Percentiles rank a stretch among this genome's conserved stretches.
phyloP scores from a whole-genome alignment of 2,113 vertebrate species.

The Alaudala cheleensis region DNA sequence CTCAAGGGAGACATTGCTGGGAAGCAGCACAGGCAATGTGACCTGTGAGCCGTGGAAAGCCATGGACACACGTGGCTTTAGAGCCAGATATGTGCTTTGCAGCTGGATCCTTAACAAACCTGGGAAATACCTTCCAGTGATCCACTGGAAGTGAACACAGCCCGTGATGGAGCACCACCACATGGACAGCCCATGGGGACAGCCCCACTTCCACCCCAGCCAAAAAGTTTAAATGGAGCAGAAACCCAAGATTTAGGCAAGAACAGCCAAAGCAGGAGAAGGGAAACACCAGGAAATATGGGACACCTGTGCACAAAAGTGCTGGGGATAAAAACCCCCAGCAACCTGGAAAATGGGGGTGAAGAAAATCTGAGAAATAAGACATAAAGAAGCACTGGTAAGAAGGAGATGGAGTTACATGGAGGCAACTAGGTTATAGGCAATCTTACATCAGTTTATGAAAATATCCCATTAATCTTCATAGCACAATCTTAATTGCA shows the following conservation, averaged over 20 bases:
- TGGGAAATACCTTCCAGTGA: neutral
- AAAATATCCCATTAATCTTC: slow-evolving; percentile 78
- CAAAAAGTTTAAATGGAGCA: neutral
- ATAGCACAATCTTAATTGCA: slow-evolving; percentile 75
- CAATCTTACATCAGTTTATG: slow-evolving; percentile 68
- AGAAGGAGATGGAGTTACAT: neutral
- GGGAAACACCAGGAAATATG: neutral
- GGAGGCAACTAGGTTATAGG: slow-evolving; percentile 48
- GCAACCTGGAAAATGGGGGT: neutral
- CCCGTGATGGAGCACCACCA: fast-evolving
- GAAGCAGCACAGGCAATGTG: neutral
- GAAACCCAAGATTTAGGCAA: neutral
- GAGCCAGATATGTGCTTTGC: neutral
- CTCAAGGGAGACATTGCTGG: neutral
- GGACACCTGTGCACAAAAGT: neutral
- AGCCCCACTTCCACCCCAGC: neutral
- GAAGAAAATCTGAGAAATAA: neutral
- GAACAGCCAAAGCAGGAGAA: neutral
- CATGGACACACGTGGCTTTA: neutral
- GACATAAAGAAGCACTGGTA: neutral
- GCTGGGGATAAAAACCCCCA: neutral
- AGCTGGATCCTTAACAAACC: neutral
- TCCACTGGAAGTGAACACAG: neutral
- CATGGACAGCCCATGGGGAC: fast-evolving
- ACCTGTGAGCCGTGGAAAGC: neutral